A percentile compares a stretch with the other conserved stretches of the same genome.
phyloP scores from a whole-genome alignment of 1,140 invertebrate species.

The Dreissena polymorpha region DNA sequence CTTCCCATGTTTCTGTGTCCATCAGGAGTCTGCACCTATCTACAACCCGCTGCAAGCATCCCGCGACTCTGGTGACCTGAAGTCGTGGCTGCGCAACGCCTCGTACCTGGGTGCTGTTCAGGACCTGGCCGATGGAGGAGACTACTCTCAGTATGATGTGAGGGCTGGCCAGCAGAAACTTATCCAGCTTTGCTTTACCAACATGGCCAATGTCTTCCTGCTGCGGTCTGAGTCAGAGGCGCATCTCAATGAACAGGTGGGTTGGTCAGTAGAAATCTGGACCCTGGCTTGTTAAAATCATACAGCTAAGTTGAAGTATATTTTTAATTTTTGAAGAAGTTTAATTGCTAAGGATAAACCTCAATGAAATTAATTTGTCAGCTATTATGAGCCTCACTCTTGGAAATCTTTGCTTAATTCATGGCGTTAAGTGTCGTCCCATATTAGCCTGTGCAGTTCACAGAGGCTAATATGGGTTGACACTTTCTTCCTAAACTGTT shows the following conservation, averaged over 20 bases:
- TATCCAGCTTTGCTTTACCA: slow-evolving; percentile 95
- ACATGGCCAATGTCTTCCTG: slow-evolving; percentile 95
- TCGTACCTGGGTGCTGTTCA: slow-evolving; percentile 75
- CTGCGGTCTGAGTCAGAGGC: slow-evolving; percentile 64
- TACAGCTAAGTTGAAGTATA: background rate
- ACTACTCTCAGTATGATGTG: slow-evolving; percentile 67
- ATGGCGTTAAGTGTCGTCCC: too few species aligned
- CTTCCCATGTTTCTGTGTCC: too few species aligned
- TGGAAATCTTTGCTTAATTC: too few species aligned
- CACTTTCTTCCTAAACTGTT: too few species aligned
- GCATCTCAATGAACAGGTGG: slow-evolving; percentile 70
- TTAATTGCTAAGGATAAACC: background rate
- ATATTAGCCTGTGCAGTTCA: too few species aligned
- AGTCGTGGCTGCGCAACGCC: slow-evolving; percentile 69
- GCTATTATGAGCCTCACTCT: too few species aligned
- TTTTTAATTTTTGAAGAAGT: background rate
- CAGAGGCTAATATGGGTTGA: too few species aligned
- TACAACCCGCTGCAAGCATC: slow-evolving; percentile 57
- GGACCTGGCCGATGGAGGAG: slow-evolving; percentile 72
- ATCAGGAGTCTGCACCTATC: slow-evolving; percentile 64
- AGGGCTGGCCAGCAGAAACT: slow-evolving; percentile 87
- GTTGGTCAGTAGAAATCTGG: background rate
- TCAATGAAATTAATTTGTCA: too few species aligned
- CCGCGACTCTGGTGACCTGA: slow-evolving; percentile 53
- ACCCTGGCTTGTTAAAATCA: background rate